These are phyloP conservation scores for Cryptomyrus ogoouensis DNA, from an alignment of 2,113 vertebrate genomes.

Conservation along the genomic window DNA sequence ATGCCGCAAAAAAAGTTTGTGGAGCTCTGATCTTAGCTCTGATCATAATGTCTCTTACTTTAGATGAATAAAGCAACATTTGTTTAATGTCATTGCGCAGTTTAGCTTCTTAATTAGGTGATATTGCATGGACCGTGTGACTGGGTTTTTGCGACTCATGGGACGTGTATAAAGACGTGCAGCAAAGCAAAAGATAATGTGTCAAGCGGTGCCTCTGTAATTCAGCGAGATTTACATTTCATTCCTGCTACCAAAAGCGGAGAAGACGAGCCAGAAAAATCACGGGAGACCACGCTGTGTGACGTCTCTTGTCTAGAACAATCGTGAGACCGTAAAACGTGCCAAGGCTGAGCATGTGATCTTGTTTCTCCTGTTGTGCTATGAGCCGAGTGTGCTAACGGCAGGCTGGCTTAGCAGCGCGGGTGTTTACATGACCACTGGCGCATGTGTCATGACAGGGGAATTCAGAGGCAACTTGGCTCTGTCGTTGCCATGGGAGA, in stretches of 20 bases:
- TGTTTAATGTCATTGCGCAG: background rate
- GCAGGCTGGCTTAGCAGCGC: background rate
- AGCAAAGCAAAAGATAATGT: background rate
- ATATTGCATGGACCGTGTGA: background rate
- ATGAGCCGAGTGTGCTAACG: background rate
- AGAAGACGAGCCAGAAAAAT: background rate
- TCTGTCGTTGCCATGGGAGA: background rate
- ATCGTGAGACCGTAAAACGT: background rate
- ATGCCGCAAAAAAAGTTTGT: background rate
- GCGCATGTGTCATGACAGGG: background rate
- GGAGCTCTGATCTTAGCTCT: background rate
- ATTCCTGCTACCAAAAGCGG: background rate
- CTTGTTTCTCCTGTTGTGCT: background rate
- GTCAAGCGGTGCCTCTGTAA: background rate
- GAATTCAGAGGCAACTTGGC: background rate
- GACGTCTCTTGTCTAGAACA: background rate
- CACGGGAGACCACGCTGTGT: background rate
- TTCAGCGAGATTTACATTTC: background rate
- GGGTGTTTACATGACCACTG: conserved; percentile 11
- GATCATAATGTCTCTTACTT: background rate
- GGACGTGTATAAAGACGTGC: background rate
- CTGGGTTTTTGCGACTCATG: background rate
- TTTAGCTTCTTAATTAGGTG: background rate
- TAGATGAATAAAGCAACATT: background rate
- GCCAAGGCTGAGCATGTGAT: background rate